Evolutionary conservation across 2,888 invertebrate genomes (phyloP).

Genomic region (Drosophila anceps): DNA sequence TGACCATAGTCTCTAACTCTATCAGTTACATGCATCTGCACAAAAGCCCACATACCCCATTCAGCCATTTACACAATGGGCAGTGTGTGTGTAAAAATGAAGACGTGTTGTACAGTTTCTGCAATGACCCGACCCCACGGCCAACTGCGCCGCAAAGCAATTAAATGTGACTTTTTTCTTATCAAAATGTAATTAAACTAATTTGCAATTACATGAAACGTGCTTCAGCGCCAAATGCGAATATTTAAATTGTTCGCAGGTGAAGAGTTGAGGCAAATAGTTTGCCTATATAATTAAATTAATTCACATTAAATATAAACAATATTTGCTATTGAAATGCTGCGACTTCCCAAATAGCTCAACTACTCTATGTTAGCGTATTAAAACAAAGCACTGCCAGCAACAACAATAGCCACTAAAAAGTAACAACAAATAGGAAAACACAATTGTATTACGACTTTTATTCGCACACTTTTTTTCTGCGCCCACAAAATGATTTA

Average conservation of each 20-base stretch:
- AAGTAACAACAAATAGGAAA: conserved; percentile 31
- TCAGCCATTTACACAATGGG: background rate
- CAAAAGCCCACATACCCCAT: background rate
- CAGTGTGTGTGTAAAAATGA: conserved; percentile 3
- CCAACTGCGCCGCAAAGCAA: conserved; percentile 6
- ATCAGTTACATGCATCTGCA: background rate
- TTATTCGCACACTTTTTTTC: conserved; percentile 76
- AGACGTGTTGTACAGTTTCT: conserved; percentile 9
- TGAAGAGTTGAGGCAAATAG: background rate
- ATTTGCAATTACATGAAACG: conserved; percentile 11
- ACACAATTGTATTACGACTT: conserved; percentile 64
- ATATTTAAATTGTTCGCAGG: background rate
- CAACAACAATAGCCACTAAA: conserved; percentile 10
- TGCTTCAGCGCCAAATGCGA: background rate
- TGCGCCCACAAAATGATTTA: conserved; percentile 74
- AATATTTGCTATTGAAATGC: background rate
- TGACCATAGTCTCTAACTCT: background rate
- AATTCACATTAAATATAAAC: background rate
- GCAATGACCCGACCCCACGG: background rate
- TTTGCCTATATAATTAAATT: background rate
- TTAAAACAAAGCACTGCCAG: conserved; percentile 30
- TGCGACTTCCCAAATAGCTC: background rate
- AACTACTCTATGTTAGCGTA: conserved; percentile 40
- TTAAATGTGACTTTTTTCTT: conserved; percentile 12
- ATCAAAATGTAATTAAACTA: conserved; percentile 11